Percentiles rank a stretch among this genome's conserved stretches.
These are phyloP conservation scores for Glyphotaelius pellucidus DNA, from an alignment of 2,888 invertebrate genomes.

Conservation along the genomic window DNA sequence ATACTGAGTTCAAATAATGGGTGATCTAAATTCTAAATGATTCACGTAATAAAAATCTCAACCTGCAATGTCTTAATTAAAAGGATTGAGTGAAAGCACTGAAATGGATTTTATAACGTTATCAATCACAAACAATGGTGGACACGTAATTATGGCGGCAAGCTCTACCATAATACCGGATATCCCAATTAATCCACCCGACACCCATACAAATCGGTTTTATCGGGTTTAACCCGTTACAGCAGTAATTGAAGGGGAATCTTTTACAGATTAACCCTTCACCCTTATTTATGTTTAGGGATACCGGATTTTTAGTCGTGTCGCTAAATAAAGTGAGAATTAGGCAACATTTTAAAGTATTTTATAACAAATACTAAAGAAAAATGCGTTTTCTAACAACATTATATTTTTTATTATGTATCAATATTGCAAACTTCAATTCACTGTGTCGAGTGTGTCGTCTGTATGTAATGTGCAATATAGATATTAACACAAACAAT, in stretches of 20 bases:
- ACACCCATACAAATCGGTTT: conserved; percentile 49
- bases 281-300: conserved; percentile 43
- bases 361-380: neutral
- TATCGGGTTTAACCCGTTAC: conserved; percentile 46
- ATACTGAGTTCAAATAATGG: neutral
- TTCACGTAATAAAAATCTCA: neutral
- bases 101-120: conserved; percentile 37
- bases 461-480: too few species aligned
- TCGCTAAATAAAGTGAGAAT: conserved; percentile 28
- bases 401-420: too few species aligned
- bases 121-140: conserved; percentile 49
- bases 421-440: too few species aligned
- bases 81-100: neutral
- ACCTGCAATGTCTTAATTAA: conserved; percentile 41
- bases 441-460: too few species aligned
- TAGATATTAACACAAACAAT: too few species aligned
- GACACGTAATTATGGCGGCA: conserved; percentile 43
- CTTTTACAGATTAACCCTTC: conserved; percentile 50
- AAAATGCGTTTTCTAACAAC: too few species aligned
- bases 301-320: conserved; percentile 39
- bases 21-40: neutral
- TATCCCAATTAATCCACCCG: conserved; percentile 40
- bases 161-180: conserved; percentile 34
- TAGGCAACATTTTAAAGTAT: neutral
- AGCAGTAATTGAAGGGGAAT: conserved; percentile 49